phyloP scores from a whole-genome alignment of 2,888 invertebrate genomes.

The Troides helena region DNA sequence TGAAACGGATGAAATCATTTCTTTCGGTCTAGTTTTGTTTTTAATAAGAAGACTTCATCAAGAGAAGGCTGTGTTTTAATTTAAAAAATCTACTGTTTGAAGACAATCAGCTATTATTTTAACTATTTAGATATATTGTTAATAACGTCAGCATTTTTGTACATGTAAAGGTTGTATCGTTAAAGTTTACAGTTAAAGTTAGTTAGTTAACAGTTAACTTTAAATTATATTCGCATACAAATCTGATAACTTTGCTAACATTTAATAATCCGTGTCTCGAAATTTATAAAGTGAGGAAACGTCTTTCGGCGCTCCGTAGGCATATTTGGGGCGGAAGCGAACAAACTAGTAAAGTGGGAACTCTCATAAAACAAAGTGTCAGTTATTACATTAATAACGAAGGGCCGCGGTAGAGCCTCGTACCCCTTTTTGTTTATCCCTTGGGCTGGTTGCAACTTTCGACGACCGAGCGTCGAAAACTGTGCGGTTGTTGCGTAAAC shows the following conservation, averaged over 20 bases:
- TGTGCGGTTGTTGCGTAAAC: slow-evolving; percentile 17
- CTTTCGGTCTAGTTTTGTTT: no score
- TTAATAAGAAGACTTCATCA: no score
- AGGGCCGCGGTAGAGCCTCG: slow-evolving; percentile 56
- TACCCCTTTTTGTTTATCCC: slow-evolving; percentile 71
- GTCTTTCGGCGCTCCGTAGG: slow-evolving; percentile 27
- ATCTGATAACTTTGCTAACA: slow-evolving; percentile 8
- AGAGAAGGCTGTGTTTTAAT: no score
- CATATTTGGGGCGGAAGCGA: slow-evolving; percentile 35
- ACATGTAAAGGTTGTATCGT: no score
- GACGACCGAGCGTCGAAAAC: slow-evolving; percentile 32
- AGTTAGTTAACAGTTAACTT: no score
- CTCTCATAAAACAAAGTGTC: slow-evolving; percentile 77
- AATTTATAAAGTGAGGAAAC: slow-evolving; percentile 43
- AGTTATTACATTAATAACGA: slow-evolving; percentile 78
- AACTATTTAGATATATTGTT: no score
- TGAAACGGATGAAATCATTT: no score
- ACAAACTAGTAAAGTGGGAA: slow-evolving; percentile 66
- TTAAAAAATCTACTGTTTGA: no score
- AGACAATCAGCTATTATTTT: no score
- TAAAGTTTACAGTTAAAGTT: no score
- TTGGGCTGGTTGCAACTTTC: slow-evolving; percentile 45
- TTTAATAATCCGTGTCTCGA: slow-evolving; percentile 41
- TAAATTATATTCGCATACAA: neutral
- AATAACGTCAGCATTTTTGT: no score